Conservation (phyloP, 2,113 vertebrate species). For the Amblyornis subalaris region DNA sequence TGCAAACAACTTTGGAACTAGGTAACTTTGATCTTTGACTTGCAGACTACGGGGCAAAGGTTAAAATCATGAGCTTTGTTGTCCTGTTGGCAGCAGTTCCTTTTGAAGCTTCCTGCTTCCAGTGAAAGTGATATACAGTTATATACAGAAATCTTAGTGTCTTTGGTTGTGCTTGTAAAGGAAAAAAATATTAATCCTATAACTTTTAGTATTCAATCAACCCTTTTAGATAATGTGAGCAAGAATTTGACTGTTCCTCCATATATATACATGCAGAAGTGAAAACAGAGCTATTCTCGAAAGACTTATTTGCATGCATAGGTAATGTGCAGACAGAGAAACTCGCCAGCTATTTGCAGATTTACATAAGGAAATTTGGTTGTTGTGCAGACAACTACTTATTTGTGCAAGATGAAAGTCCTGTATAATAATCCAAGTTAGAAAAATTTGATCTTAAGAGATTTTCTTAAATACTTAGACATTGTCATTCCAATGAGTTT, state of each 20-base stretch:
- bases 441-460: neutral
- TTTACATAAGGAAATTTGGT: neutral
- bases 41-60: constrained; percentile 47
- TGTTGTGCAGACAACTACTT: neutral
- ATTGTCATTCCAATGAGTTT: neutral
- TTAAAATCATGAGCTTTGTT: constrained; percentile 48
- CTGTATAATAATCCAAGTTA: neutral
- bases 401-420: neutral
- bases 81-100: constrained; percentile 46
- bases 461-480: neutral
- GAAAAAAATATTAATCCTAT: constrained; percentile 34
- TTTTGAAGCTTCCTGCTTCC: constrained; percentile 52
- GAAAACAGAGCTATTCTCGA: neutral
- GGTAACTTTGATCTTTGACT: constrained; percentile 66
- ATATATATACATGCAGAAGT: neutral
- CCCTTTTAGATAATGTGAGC: neutral
- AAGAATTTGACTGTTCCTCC: neutral
- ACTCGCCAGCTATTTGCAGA: neutral
- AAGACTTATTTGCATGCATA: neutral
- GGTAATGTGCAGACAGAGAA: neutral
- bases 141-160: constrained; percentile 45
- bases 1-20: constrained; percentile 50
- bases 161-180: constrained; percentile 41
- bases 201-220: neutral
- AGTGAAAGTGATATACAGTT: constrained; percentile 43